Evolutionary conservation across 2,888 invertebrate species (phyloP).

Genomic region (Epirrhoe alternata): DNA sequence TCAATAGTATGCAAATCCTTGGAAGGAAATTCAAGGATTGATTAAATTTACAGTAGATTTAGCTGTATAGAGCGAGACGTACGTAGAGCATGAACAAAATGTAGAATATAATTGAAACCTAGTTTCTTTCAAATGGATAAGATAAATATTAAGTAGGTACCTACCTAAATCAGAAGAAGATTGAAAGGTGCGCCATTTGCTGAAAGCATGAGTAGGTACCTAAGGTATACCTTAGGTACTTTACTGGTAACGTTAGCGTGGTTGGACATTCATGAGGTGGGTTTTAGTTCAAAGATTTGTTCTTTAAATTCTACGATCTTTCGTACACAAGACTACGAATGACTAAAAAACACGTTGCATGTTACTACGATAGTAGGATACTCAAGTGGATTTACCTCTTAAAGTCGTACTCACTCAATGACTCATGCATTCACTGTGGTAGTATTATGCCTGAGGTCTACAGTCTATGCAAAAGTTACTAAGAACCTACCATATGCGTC

Average conservation of each 20-base stretch:
- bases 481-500: conserved; percentile 30
- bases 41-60: neutral
- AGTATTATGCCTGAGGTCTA: neutral
- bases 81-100: neutral
- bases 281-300: neutral
- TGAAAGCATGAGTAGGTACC: too few relatives aligned
- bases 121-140: too few relatives aligned
- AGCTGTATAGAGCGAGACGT: neutral
- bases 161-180: too few relatives aligned
- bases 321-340: neutral
- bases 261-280: neutral
- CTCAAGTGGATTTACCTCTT: neutral
- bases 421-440: neutral
- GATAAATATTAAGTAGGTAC: too few relatives aligned
- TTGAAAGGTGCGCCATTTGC: too few relatives aligned
- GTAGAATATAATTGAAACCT: too few relatives aligned
- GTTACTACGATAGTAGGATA: neutral
- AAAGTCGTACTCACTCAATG: conserved; percentile 3
- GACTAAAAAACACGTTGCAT: neutral
- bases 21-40: conserved; percentile 19
- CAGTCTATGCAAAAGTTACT: conserved; percentile 1
- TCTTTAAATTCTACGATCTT: neutral
- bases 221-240: too few relatives aligned
- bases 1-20: conserved; percentile 26
- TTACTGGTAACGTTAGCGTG: too few relatives aligned